phyloP scores from a whole-genome alignment of 2,113 vertebrate species.

The Pteropus alecto region DNA sequence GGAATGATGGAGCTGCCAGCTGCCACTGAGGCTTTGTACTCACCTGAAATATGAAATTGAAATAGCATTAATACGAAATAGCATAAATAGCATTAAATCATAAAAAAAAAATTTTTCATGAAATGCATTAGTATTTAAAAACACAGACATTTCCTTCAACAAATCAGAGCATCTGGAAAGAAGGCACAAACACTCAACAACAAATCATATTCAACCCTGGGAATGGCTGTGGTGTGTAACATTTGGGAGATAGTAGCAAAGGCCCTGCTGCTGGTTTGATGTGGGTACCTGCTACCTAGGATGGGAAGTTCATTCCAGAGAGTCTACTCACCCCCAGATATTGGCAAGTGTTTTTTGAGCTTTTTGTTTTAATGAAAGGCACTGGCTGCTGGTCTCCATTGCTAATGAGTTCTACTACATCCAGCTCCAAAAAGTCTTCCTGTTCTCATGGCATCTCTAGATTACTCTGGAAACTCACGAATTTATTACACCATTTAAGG shows the following conservation, averaged over 20 bases:
- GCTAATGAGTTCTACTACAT: neutral
- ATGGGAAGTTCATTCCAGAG: neutral
- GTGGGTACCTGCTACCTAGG: neutral
- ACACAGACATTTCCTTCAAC: neutral
- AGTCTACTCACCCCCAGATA: neutral
- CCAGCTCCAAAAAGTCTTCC: neutral
- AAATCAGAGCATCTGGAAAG: neutral
- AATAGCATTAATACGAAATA: neutral
- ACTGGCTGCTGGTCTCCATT: neutral
- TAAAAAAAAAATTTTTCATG: neutral
- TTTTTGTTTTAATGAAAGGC: neutral
- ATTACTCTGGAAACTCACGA: neutral
- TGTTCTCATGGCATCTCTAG: neutral
- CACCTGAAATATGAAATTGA: slow-evolving; percentile 72
- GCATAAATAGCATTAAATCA: too few species aligned
- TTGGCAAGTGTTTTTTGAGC: neutral
- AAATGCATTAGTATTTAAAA: neutral
- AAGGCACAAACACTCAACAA: neutral
- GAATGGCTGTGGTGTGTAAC: neutral
- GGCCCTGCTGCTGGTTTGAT: neutral
- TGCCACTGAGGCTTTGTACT: slow-evolving; percentile 83
- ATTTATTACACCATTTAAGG: neutral
- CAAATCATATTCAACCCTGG: neutral
- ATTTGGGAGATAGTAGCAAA: neutral
- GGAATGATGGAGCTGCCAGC: slow-evolving; percentile 79